Conservation (phyloP, 2,888 invertebrate species). For the Noctua comes region DNA sequence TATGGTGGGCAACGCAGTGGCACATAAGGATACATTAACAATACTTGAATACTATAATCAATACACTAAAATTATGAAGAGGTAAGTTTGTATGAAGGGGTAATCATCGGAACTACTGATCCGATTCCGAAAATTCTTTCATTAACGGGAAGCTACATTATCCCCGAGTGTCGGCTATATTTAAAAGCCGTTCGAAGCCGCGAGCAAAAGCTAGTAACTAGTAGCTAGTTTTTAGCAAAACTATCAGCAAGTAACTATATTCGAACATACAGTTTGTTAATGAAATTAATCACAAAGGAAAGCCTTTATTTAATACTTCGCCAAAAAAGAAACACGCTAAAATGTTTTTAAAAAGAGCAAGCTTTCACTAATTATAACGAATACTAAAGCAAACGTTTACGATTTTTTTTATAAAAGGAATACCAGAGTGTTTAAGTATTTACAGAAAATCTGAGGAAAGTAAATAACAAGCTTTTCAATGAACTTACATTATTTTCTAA, state of each 20-base stretch:
- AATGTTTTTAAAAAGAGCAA: background rate
- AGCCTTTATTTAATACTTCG: background rate
- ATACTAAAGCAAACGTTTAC: conserved; percentile 1
- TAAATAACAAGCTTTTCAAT: background rate
- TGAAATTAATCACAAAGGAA: background rate
- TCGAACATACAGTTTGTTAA: background rate
- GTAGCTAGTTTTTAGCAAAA: background rate
- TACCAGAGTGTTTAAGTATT: background rate
- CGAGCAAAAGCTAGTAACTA: too few relatives aligned
- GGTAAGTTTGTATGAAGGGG: too few relatives aligned
- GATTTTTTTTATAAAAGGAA: background rate
- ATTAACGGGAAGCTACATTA: too few relatives aligned
- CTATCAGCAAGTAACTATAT: background rate
- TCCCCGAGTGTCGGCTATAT: too few relatives aligned
- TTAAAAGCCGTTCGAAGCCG: too few relatives aligned
- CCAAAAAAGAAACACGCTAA: background rate
- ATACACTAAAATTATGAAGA: too few relatives aligned
- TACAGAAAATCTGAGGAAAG: background rate
- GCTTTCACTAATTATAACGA: background rate
- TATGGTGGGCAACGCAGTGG: background rate
- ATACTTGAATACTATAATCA: background rate
- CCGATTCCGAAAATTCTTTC: too few relatives aligned
- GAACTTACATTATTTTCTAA: background rate
- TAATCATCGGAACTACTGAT: too few relatives aligned
- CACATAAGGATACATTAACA: background rate